These are phyloP conservation scores for Drosophila nr. perissopoda DNA, from an alignment of 2,888 invertebrate species.

Conservation along the genomic window DNA sequence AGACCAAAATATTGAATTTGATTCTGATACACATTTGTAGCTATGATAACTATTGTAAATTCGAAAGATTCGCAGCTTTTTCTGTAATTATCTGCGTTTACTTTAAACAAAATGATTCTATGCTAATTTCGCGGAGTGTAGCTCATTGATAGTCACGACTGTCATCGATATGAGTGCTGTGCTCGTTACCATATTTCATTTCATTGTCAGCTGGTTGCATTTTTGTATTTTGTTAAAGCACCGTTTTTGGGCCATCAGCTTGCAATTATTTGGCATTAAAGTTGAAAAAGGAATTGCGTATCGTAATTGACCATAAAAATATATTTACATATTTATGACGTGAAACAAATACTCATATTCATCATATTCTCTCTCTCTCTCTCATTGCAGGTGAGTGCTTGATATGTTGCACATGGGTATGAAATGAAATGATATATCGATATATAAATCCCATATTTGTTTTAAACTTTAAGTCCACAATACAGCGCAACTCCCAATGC, in stretches of 20 bases:
- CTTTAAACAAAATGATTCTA: slow-evolving; percentile 5
- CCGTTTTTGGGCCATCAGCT: slow-evolving; percentile 1
- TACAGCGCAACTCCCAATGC: slow-evolving; percentile 4
- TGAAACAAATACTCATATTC: slow-evolving; percentile 28
- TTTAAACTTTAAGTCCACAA: slow-evolving; percentile 40
- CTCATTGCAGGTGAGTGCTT: slow-evolving; percentile 69
- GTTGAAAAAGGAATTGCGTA: slow-evolving; percentile 9
- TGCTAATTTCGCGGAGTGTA: slow-evolving; percentile 11
- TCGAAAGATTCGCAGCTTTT: neutral
- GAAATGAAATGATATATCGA: slow-evolving; percentile 9
- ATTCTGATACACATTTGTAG: neutral
- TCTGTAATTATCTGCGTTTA: neutral
- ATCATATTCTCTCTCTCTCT: slow-evolving; percentile 6
- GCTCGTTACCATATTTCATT: slow-evolving; percentile 47
- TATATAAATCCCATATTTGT: slow-evolving; percentile 54
- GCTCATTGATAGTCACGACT: slow-evolving; percentile 38
- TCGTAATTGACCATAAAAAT: neutral
- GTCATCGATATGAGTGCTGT: slow-evolving; percentile 38
- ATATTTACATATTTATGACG: slow-evolving; percentile 17
- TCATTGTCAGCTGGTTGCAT: slow-evolving; percentile 46
- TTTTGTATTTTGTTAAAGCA: slow-evolving; percentile 10
- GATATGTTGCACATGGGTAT: slow-evolving; percentile 26
- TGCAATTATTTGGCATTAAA: slow-evolving; percentile 49
- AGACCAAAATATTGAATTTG: neutral
- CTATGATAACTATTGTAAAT: neutral